Base-by-base conservation (phyloP, 30 jellyfish, hydroid and myxozoan genomes). In the Morbakka virulenta region DNA sequence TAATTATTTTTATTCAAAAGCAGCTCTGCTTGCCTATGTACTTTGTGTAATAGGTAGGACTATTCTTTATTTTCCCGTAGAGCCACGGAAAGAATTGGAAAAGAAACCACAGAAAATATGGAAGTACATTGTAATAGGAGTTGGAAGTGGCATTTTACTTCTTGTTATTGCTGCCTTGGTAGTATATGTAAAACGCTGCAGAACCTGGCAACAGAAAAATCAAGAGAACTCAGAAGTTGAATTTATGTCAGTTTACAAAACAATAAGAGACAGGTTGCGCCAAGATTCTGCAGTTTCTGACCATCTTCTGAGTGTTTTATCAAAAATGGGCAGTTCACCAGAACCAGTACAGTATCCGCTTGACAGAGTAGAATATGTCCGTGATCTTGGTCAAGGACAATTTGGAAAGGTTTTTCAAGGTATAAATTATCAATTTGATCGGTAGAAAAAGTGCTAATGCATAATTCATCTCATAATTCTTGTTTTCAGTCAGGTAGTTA, bases 401-500 rank as follows among this genome's bases (percentile, higher is more conserved):
- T 91, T 91, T 80, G 98, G 98, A 14, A 91, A 79, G 34, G 98
- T 91, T 20, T 91, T 84, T 62, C 98, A 91, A 91, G 98, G 97
- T 89, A 65, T 29, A 67, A 4, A 13, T 70, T n/a, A 2, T 1
- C 11, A 2, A 3, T 67, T 67, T 28, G 75, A 4, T 12, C 69
- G 4, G 65, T 21, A n/a, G n/a, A n/a, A n/a, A n/a, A n/a, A n/a
- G n/a, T n/a, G n/a, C n/a, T n/a, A n/a, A n/a, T n/a, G n/a, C n/a
- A n/a, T n/a, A n/a, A n/a, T n/a, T n/a, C n/a, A n/a, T n/a, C n/a
- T n/a, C n/a, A n/a, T n/a, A n/a, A n/a, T n/a, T n/a, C n/a, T n/a
- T n/a, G n/a, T n/a, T n/a, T n/a, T n/a, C n/a, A n/a, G n/a, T n/a
- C n/a, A n/a, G n/a, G n/a, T n/a, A n/a, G n/a, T n/a, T n/a, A n/a